Conservation (phyloP, 2,888 invertebrate species). For the Drosophila pseudotakahashii region DNA sequence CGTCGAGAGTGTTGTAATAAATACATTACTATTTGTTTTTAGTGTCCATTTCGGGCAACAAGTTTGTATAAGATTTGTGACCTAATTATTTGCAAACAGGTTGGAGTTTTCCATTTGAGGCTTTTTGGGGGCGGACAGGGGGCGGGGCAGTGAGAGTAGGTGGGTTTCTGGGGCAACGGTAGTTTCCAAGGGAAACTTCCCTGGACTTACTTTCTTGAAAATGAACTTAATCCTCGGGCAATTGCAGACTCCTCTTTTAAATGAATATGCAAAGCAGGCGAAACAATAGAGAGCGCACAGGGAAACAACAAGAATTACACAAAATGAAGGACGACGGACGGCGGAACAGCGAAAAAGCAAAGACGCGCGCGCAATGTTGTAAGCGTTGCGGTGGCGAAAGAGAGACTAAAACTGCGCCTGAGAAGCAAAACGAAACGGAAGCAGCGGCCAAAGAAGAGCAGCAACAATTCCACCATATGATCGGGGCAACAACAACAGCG, state of each 20-base stretch:
- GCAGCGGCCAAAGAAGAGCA: conserved; percentile 20
- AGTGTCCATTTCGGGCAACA: conserved; percentile 53
- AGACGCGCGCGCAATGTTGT: conserved; percentile 65
- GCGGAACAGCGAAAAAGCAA: conserved; percentile 29
- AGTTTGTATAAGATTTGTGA: conserved; percentile 49
- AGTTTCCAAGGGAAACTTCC: neutral
- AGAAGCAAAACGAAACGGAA: conserved; percentile 17
- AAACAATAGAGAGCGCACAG: conserved; percentile 19
- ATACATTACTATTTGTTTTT: conserved; percentile 46
- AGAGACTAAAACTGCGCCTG: conserved; percentile 54
- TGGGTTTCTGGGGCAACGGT: conserved; percentile 37
- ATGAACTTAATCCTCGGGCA: neutral
- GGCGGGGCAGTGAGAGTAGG: conserved; percentile 34
- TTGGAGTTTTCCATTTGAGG: conserved; percentile 11
- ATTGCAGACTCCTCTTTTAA: conserved; percentile 2
- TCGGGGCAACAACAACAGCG: conserved; percentile 35
- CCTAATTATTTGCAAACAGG: conserved; percentile 43
- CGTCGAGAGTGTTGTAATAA: conserved; percentile 57
- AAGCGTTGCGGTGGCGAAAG: conserved; percentile 52
- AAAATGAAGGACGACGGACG: conserved; percentile 40
- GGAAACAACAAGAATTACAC: conserved; percentile 39
- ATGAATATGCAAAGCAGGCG: conserved; percentile 4
- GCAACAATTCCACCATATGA: conserved; percentile 57
- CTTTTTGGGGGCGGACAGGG: conserved; percentile 1
- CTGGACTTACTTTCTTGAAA: conserved; percentile 11